Base-by-base conservation (phyloP, 2,797 vertebrate genomes). In the Gouania willdenowi region DNA sequence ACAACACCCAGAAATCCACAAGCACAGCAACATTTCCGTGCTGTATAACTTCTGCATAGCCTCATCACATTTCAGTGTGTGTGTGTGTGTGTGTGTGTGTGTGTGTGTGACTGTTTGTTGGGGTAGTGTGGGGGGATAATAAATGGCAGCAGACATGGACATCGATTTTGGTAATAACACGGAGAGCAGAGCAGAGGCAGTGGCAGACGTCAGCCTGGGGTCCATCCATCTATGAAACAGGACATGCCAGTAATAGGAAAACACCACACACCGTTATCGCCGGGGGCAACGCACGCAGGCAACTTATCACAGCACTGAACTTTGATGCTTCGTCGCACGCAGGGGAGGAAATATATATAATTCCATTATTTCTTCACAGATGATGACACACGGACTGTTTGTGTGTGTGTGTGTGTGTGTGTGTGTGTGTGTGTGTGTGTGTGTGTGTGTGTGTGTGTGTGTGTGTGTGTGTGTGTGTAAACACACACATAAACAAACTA, bases 311-410 rank as follows among this genome's bases (percentile, higher is more conserved):
- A 63, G 66, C 71, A 6, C 82, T 84, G 88, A 89, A 89, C 89
- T 89, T 88, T 84, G 84, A 84, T 85, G 76, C 84, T 72, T 83
- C 22, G 37, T 75, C 63, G 79, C 75, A 10, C 70, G 60, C 75
- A 75, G 59, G 66, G 75, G 83, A 79, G 66, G 72, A 82, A 81
- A 79, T 85, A 85, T 88, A 90, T 85, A 84, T 88, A 89, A 92
- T 92, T 91, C 91, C 87, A 90, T 92, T 91, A 90, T 89, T 89
- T 87, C 79, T 87, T 88, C 83, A 75, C 89, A 88, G 92, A 90
- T 87, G 88, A 86, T 77, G 89, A 90, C 83, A 89, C 85, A 87
- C 72, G 64, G 61, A 26, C 40, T 49, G 32, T 30, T 55, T 79
- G 76, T 81, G 27, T 41, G 39, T 41, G 15, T 59, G 44, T 59